These are phyloP conservation scores for Channallabes apus DNA, from an alignment of 2,797 vertebrate species.

Conservation along the genomic window DNA sequence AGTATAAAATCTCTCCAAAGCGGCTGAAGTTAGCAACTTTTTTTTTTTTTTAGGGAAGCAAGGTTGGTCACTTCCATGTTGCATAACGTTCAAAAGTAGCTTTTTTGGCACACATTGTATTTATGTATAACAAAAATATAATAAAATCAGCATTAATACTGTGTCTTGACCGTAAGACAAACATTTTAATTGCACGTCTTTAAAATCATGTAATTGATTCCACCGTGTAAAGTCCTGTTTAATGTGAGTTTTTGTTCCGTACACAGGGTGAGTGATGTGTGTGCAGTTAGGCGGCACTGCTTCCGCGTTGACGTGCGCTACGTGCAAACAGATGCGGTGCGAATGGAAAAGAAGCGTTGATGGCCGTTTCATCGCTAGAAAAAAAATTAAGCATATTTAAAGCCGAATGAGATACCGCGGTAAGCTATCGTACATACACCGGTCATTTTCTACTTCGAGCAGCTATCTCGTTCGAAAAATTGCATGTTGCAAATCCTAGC, in stretches of 20 bases:
- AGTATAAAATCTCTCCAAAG: too few species aligned
- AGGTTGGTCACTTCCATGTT: too few species aligned
- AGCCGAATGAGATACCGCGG: not conserved
- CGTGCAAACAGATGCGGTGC: constrained; percentile 46
- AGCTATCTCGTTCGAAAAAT: not conserved
- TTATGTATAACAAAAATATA: too few species aligned
- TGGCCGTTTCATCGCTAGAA: constrained; percentile 15
- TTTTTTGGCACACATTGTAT: too few species aligned
- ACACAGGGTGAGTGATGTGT: not conserved
- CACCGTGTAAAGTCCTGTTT: not conserved
- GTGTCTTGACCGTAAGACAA: too few species aligned
- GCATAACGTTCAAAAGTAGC: too few species aligned
- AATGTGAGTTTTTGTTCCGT: not conserved
- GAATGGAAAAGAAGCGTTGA: constrained; percentile 46
- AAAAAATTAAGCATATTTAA: not conserved
- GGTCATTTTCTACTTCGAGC: not conserved
- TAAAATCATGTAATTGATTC: too few species aligned
- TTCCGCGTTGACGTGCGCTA: constrained; percentile 56
- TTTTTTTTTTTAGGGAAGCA: too few species aligned
- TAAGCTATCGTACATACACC: not conserved
- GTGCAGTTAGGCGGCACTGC: constrained; percentile 29
- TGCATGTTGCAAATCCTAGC: not conserved
- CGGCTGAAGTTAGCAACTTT: too few species aligned
- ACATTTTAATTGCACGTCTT: too few species aligned
- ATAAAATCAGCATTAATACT: too few species aligned